Base-by-base conservation (phyloP, 2,888 invertebrate species). In the Xanthia icteritia region DNA sequence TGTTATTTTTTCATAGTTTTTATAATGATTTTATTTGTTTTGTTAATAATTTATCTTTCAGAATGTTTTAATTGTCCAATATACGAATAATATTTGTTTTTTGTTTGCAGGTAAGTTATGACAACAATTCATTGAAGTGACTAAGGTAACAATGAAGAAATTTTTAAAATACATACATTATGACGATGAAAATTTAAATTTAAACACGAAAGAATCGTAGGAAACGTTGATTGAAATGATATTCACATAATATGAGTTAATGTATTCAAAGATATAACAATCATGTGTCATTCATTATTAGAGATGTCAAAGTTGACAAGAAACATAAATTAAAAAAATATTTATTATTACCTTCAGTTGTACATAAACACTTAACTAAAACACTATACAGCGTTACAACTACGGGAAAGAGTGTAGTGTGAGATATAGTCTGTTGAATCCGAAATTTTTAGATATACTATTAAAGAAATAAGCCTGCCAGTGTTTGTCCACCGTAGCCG, bases 101-200 rank as follows among this genome's bases (percentile, higher is more conserved):
- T 77, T 80, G 27, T 15, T 86, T 79, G 1, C 88, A 87, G 86
- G 86, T 87, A 87, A 77, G 81, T 61, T 67, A 61, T 56, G 45
- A 58, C 51, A 27, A 5, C 36, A n/a, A 31, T 17, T 31, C 15
- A 61, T 73, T 66, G 75, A 58, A 58, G 20, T 39, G 20, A 58
- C 9, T 27, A 66, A 76, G 82, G 48, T 72, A 73, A 82, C 36
- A 82, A 63, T 81, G 20, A 77, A 58, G 31, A 56, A 36, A 67
- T 64, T 63, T n/a, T 58, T 63, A 31, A 60, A 48, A 71, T 67
- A 60, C 13, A n/a, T 8, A 63, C 13, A 39, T 13, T 65, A 54
- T 60, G 54, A 45, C 23, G 36, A 39, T 39, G n/a, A 13, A 5
- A 68, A 68, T 60, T 68, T 60, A 48, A 58, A 31, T 36, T 56